phyloP scores from a whole-genome alignment of 2,888 invertebrate genomes.

The Neoascia interrupta region DNA sequence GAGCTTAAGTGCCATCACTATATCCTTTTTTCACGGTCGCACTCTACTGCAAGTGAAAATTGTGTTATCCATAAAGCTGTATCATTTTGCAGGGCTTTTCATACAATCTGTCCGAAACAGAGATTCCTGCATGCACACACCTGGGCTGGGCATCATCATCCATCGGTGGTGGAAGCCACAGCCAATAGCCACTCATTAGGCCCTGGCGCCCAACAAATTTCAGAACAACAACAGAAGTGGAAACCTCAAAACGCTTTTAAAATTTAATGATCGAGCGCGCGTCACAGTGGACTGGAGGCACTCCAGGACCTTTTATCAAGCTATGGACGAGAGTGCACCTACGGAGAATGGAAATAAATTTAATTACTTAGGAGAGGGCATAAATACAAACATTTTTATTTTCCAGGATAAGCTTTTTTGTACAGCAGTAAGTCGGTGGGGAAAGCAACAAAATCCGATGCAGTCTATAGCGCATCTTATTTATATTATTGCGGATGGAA shows the following conservation, averaged over 20 bases:
- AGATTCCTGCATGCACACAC: neutral
- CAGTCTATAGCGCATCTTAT: slow-evolving; percentile 35
- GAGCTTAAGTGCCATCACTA: slow-evolving; percentile 36
- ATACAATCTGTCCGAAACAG: neutral
- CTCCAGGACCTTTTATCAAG: slow-evolving; percentile 35
- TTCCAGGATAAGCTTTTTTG: slow-evolving; percentile 3
- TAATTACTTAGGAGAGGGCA: slow-evolving; percentile 66
- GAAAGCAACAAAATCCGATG: slow-evolving; percentile 11
- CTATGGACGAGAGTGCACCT: neutral
- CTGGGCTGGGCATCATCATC: no score
- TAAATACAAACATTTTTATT: slow-evolving; percentile 30
- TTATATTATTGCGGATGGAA: slow-evolving; percentile 41
- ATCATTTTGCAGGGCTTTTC: slow-evolving; percentile 10
- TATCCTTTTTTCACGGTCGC: neutral
- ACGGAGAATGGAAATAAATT: slow-evolving; percentile 52
- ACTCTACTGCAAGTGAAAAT: slow-evolving; percentile 26
- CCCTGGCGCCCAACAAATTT: slow-evolving; percentile 44
- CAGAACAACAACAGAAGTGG: slow-evolving; percentile 17
- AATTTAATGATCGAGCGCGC: slow-evolving; percentile 46
- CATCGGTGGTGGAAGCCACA: neutral
- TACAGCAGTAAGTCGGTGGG: neutral
- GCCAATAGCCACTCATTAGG: slow-evolving; percentile 49
- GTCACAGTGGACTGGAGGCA: neutral
- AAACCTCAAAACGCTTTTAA: slow-evolving; percentile 61
- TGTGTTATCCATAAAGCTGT: slow-evolving; percentile 21